phyloP scores from a whole-genome alignment of 2,113 vertebrate species.

The Chloebia gouldiae region DNA sequence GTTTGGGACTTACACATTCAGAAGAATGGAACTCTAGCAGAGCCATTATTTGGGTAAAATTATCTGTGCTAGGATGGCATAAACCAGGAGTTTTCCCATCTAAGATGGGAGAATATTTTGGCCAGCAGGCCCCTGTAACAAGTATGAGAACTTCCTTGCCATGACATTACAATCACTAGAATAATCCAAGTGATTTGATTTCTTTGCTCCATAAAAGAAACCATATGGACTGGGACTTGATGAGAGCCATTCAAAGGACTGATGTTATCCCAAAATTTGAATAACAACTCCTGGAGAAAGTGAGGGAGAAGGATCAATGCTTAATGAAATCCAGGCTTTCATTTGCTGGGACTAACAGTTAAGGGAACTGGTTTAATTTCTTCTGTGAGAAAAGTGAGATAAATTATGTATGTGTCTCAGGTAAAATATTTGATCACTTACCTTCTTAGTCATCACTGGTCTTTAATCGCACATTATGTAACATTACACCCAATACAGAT shows the following conservation, averaged over 20 bases:
- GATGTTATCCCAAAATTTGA: neutral
- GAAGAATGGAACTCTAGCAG: neutral
- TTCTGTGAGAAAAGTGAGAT: constrained; percentile 55
- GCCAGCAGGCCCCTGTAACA: neutral
- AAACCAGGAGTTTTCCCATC: neutral
- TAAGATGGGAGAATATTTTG: neutral
- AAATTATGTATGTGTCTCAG: neutral
- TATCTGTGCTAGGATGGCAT: neutral
- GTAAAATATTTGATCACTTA: constrained; percentile 54
- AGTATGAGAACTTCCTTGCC: neutral
- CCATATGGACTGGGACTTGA: neutral
- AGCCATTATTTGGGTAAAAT: neutral
- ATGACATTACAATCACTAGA: neutral
- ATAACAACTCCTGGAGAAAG: neutral
- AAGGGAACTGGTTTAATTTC: constrained; percentile 50
- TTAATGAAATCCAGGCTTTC: constrained; percentile 21
- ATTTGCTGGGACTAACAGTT: constrained; percentile 26
- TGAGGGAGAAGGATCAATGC: neutral
- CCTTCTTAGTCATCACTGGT: constrained; percentile 45
- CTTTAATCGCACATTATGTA: constrained; percentile 53
- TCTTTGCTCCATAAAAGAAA: neutral
- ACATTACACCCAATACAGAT: constrained; percentile 37
- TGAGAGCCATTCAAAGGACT: neutral
- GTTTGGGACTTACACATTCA: neutral
- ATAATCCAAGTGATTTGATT: neutral